A percentile compares a stretch with the other conserved stretches of the same genome.
These are phyloP conservation scores for Diploptera punctata DNA, from an alignment of 2,888 invertebrate genomes.

Conservation along the genomic window DNA sequence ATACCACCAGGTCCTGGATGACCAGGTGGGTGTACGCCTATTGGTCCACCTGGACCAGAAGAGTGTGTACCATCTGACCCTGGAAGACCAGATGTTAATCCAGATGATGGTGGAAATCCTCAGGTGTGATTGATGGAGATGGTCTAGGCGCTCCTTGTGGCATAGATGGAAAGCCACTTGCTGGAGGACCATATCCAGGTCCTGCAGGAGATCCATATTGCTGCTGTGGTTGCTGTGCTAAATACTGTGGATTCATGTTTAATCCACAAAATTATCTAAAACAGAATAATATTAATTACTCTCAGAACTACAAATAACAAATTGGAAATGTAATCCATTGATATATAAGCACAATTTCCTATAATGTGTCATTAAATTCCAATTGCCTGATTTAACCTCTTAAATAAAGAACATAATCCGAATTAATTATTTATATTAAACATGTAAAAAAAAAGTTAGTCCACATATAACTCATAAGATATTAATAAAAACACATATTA, in stretches of 20 bases:
- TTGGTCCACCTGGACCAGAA: no score
- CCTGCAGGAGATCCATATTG: slow-evolving; percentile 46
- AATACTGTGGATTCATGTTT: slow-evolving; percentile 61
- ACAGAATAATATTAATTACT: no score
- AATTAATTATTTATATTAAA: neutral
- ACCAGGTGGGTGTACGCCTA: no score
- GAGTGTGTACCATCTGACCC: no score
- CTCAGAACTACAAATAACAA: no score
- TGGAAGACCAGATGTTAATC: no score
- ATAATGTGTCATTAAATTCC: neutral
- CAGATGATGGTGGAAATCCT: slow-evolving; percentile 15
- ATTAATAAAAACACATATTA: neutral
- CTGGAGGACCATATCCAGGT: slow-evolving; percentile 45
- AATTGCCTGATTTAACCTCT: slow-evolving; percentile 6
- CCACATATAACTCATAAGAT: neutral
- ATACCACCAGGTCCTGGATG: no score
- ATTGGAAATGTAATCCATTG: no score
- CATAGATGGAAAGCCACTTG: slow-evolving; percentile 25
- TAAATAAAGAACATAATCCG: neutral
- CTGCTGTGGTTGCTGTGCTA: slow-evolving; percentile 50
- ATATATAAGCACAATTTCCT: no score
- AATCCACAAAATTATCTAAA: slow-evolving; percentile 44
- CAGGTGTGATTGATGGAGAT: slow-evolving; percentile 33
- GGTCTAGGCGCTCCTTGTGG: slow-evolving; percentile 30
- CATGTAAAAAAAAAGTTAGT: neutral